Evolutionary conservation across 2,113 vertebrate species (phyloP).

Genomic region (Tor tambroides): DNA sequence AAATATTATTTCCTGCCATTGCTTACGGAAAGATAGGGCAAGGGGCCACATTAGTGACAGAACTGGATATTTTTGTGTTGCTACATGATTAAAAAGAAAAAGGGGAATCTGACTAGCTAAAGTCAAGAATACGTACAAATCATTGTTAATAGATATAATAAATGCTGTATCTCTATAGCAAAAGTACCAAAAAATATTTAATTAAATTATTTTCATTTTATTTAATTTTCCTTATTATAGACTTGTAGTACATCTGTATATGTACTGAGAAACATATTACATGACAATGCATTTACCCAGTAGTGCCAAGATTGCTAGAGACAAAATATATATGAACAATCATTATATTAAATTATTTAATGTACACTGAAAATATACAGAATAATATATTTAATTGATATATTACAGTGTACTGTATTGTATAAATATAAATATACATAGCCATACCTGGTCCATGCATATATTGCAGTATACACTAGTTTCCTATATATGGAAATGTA

Average conservation of each 20-base stretch:
- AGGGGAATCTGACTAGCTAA: background rate
- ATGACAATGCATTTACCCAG: background rate
- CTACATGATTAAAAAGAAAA: background rate
- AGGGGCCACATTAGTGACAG: constrained; percentile 13
- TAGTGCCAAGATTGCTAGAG: no score
- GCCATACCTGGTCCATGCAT: no score
- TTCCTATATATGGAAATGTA: no score
- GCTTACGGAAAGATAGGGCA: constrained; percentile 32
- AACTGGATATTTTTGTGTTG: background rate
- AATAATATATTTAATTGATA: no score
- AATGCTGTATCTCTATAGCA: background rate
- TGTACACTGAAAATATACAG: no score
- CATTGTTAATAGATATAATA: background rate
- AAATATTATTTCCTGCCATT: constrained; percentile 50
- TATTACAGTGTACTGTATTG: no score
- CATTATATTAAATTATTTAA: no score
- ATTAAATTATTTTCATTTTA: no score
- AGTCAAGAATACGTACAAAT: background rate
- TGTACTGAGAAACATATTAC: background rate
- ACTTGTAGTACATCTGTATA: background rate
- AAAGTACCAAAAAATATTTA: background rate
- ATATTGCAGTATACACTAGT: no score
- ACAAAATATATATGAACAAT: no score
- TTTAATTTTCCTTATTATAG: background rate
- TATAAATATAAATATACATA: no score